Evolutionary conservation across 1,140 invertebrate genomes (phyloP).

Genomic region (Frieseomelitta varia): DNA sequence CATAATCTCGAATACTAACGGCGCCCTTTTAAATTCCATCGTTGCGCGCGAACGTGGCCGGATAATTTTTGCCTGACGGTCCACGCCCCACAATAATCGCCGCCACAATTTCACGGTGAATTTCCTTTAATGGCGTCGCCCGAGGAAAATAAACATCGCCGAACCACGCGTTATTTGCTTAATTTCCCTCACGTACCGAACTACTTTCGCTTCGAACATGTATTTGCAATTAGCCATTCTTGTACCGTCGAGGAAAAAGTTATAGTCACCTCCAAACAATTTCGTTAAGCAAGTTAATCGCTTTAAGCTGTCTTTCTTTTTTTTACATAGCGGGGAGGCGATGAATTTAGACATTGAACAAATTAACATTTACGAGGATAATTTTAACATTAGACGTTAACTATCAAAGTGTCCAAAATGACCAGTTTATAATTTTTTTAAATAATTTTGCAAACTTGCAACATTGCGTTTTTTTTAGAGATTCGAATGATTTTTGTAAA

Average conservation of each 20-base stretch:
- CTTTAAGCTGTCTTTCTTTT: no score
- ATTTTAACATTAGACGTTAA: no score
- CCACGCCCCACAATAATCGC: background rate
- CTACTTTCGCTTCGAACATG: background rate
- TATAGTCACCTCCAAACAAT: background rate
- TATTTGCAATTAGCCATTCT: background rate
- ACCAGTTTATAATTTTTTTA: no score
- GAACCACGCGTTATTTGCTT: background rate
- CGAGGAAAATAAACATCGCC: background rate
- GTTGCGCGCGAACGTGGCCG: background rate
- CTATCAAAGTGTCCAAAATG: no score
- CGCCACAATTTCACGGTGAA: constrained; percentile 12
- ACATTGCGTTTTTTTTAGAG: no score
- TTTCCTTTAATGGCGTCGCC: background rate
- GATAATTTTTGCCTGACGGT: background rate
- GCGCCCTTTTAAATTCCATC: constrained; percentile 27
- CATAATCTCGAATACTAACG: constrained; percentile 31
- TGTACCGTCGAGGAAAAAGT: background rate
- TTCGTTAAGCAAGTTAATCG: background rate
- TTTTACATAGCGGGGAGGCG: background rate
- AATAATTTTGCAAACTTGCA: no score
- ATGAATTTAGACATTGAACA: background rate
- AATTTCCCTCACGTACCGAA: background rate
- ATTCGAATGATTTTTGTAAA: no score
- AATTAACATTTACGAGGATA: no score